Base-by-base conservation (phyloP, 2,888 invertebrate species). In the Octodonta nipae region DNA sequence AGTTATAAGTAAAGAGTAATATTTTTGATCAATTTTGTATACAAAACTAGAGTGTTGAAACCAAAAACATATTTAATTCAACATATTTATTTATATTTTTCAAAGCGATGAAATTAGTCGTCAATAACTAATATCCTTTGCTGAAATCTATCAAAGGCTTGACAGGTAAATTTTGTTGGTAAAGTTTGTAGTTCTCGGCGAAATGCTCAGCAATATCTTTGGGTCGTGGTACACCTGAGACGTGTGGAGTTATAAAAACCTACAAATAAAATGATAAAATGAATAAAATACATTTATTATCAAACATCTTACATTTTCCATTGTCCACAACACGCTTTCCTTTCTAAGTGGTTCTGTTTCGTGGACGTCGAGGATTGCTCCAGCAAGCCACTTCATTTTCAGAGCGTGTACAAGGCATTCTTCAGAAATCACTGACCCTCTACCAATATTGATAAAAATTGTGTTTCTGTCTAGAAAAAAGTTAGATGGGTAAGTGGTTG, bases 391-490 rank as follows among this genome's bases (percentile, higher is more conserved):
- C 10, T 60, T 57, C 15, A 64, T 50, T 30, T 65, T 54, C 17
- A 74, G 44, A 7, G 73, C 71, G 28, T 58, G 54, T 4, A 72
- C 40, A 16, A 74, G 50, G 38, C 64, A 63, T 2, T 45, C 41
- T 48, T 73, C 71, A 36, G 54, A 56, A 10, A 72, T 65, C n/a
- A 73, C 52, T 38, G 62, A 62, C 17, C 72, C 70, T 48, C 73
- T 54, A 2, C 73, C 73, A 34, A 73, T 59, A 47, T 73, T 74
- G n/a, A 73, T 68, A 41, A n/a, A n/a, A n/a, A n/a, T n/a, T n/a
- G n/a, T n/a, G n/a, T n/a, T n/a, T n/a, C n/a, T n/a, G n/a, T n/a
- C n/a, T n/a, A n/a, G n/a, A n/a, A n/a, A n/a, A n/a, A n/a, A n/a
- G n/a, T n/a, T n/a, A n/a, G n/a, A n/a, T n/a, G n/a, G n/a, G n/a